A percentile compares a stretch with the other conserved stretches of the same genome.
Evolutionary conservation across 2,888 invertebrate species (phyloP).

Genomic region (Synanthedon vespiformis): DNA sequence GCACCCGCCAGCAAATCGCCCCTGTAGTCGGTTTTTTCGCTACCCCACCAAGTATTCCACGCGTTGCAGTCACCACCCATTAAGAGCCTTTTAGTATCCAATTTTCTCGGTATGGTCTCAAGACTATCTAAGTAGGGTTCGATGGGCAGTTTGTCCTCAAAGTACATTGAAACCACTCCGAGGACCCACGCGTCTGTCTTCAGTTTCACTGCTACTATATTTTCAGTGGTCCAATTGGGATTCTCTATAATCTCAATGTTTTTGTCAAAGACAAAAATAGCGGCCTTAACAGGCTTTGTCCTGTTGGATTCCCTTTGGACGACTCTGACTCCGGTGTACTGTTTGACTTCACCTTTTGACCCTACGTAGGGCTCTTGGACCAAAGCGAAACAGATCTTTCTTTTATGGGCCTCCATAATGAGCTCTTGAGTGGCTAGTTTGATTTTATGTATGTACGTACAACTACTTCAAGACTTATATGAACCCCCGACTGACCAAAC

Average conservation of each 20-base stretch:
- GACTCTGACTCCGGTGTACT: neutral
- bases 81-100: neutral
- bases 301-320: neutral
- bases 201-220: neutral
- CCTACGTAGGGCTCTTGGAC: neutral
- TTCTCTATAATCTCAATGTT: neutral
- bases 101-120: neutral
- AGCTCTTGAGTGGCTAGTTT: no score
- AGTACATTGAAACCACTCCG: neutral
- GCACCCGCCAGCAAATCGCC: neutral
- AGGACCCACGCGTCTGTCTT: neutral
- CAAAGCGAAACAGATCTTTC: no score
- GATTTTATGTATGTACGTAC: no score
- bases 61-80: neutral
- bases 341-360: neutral
- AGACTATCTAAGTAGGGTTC: neutral
- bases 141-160: neutral
- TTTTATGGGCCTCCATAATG: no score
- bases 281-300: neutral
- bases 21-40: neutral
- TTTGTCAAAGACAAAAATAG: neutral
- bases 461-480: no score
- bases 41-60: neutral
- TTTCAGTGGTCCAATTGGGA: slow-evolving; percentile 4
- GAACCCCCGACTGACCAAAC: no score